Base-by-base conservation (phyloP, 1,140 invertebrate species). In the Harpegnathos saltator region DNA sequence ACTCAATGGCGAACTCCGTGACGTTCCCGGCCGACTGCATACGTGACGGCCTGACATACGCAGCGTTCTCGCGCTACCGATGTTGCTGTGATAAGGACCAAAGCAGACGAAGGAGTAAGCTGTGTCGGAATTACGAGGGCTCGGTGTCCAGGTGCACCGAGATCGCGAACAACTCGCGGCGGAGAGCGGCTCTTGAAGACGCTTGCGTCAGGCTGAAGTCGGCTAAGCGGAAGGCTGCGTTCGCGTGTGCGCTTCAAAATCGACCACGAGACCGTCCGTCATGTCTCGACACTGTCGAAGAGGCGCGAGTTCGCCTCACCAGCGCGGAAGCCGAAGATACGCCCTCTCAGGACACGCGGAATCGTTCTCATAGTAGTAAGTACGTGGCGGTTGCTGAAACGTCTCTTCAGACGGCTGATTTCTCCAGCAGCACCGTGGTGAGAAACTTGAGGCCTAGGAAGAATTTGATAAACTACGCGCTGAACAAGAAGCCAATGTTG, bases 71-170 rank as follows among this genome's bases (percentile, higher is more conserved):
- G 1, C 84, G 63, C 24, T 91, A 83, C 29, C 85, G 69, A 19
- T 91, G 80, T 59, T 92, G 82, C 84, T 92, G 89, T 77, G 72
- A 90, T 80, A 85, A 89, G 61, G 77, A 84, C 78, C 86, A 88
- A 75, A 89, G 62, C 22, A 88, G 29, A 66, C 19, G 24, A 11
- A 58, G 24, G 24, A 48, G 29, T 7, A 33, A 15, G 33, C 59
- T 69, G 7, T 63, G 73, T 0, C 65, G n/a, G 9, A 65, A 62
- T 54, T 82, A 75, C 2, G 33, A 58, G 1, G 33, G 58, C n/a
- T 52, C 48, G 3, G 38, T 66, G 7, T 24, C 81, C 5, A 80
- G 15, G 7, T 56, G 62, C 19, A 38, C 2, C 1, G 54, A 52
- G 14, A 33, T 84, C 14, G 24, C 65, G 22, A 22, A 59, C 0